These are phyloP conservation scores for Pocillopora grandis DNA, from an alignment of 92 coral and sea anemone species.

Conservation along the genomic window DNA sequence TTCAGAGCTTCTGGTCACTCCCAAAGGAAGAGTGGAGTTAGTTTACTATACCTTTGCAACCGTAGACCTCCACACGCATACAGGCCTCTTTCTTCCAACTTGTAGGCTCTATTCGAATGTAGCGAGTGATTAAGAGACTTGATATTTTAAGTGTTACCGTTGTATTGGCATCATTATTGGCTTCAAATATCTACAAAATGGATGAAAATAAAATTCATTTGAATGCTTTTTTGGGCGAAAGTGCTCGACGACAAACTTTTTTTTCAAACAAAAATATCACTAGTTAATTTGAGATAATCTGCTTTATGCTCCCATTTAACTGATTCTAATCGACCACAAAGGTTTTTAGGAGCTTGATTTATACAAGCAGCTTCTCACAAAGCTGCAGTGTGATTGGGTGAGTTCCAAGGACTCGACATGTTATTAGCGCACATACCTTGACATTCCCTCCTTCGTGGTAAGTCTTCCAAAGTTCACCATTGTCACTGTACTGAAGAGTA, in stretches of 20 bases:
- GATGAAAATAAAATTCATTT: background rate
- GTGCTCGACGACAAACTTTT: background rate
- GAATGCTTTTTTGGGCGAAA: background rate
- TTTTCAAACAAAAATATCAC: no score
- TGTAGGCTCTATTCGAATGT: conserved; percentile 31
- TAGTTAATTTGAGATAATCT: background rate
- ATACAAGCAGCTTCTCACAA: background rate
- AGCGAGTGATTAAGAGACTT: conserved; percentile 10
- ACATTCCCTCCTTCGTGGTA: conserved; percentile 13
- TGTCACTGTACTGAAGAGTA: conserved; percentile 20
- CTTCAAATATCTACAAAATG: conserved; percentile 7
- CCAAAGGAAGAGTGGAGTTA: background rate
- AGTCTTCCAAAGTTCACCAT: conserved; percentile 1
- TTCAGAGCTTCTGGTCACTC: background rate
- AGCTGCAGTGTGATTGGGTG: background rate
- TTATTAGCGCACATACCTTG: background rate
- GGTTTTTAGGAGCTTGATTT: background rate
- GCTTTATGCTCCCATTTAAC: background rate
- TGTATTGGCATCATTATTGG: background rate
- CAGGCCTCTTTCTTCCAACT: conserved; percentile 28
- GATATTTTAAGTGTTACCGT: background rate
- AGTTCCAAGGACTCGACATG: background rate
- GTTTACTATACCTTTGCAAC: conserved; percentile 45
- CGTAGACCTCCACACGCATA: conserved; percentile 57
- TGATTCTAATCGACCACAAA: background rate